Evolutionary conservation across 2,888 invertebrate genomes (phyloP).

Genomic region (Agrochola circellaris): DNA sequence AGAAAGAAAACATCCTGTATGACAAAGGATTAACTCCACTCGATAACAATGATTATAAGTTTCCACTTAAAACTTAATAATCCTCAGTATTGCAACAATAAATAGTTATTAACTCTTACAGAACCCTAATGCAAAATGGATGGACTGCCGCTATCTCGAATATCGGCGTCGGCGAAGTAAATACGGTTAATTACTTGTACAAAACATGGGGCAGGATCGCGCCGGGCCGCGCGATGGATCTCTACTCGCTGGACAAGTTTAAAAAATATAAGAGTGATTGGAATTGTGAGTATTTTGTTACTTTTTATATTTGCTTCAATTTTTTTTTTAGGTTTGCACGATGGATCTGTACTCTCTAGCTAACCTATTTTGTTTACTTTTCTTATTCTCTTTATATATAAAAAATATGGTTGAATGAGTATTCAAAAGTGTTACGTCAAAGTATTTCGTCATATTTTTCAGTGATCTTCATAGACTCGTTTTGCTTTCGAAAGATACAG

Average conservation of each 20-base stretch:
- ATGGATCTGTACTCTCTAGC: too few species aligned
- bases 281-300: constrained; percentile 67
- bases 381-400: too few species aligned
- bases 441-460: too few species aligned
- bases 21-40: constrained; percentile 3
- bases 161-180: constrained; percentile 26
- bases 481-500: too few species aligned
- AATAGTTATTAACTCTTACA: constrained; percentile 44
- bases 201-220: constrained; percentile 45
- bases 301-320: background rate
- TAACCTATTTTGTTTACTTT: too few species aligned
- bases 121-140: constrained; percentile 59
- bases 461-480: too few species aligned
- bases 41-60: constrained; percentile 19
- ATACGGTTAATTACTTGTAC: constrained; percentile 38
- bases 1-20: background rate
- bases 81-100: constrained; percentile 25
- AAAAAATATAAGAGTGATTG: constrained; percentile 70
- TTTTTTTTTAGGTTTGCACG: background rate
- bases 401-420: too few species aligned
- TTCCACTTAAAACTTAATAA: constrained; percentile 30
- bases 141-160: constrained; percentile 47
- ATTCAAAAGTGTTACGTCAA: too few species aligned
- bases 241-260: constrained; percentile 65
- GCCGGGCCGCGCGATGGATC: constrained; percentile 57